These are phyloP conservation scores for Ceuthmochares aereus DNA, from an alignment of 2,113 vertebrate species.

Conservation along the genomic window DNA sequence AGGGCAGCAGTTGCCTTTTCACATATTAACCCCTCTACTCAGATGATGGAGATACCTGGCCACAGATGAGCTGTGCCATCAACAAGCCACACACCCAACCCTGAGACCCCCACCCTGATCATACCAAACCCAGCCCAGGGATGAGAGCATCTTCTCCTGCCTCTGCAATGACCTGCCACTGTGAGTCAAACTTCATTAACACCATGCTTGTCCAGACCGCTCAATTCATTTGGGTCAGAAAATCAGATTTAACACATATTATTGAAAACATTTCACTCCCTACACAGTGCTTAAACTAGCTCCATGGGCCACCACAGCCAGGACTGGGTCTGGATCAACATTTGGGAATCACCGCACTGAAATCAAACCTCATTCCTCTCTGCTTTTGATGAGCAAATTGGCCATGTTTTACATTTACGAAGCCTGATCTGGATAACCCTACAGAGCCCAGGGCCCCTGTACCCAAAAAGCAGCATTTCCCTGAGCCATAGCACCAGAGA, in stretches of 20 bases:
- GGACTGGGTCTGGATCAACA: background rate
- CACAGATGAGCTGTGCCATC: accelerated
- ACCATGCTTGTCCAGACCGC: background rate
- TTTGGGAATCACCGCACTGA: accelerated
- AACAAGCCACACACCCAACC: accelerated
- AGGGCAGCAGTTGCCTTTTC: background rate
- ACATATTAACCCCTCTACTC: background rate
- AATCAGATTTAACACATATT: background rate
- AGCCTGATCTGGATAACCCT: background rate
- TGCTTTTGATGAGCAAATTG: background rate
- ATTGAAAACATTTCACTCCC: background rate
- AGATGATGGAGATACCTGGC: background rate
- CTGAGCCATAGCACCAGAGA: background rate
- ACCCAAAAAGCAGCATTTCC: accelerated
- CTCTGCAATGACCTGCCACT: accelerated
- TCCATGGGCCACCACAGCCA: accelerated
- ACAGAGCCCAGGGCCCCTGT: background rate
- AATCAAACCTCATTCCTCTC: background rate
- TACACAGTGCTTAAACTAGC: accelerated
- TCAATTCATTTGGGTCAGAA: background rate
- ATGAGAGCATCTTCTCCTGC: background rate
- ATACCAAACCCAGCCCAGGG: no score
- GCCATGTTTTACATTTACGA: background rate
- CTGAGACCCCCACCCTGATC: accelerated
- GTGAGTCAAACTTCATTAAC: background rate